A percentile compares a stretch with the other conserved stretches of the same genome.
These are phyloP conservation scores for Burhinus oedicnemus DNA, from an alignment of 2,113 vertebrate species.

Conservation along the genomic window DNA sequence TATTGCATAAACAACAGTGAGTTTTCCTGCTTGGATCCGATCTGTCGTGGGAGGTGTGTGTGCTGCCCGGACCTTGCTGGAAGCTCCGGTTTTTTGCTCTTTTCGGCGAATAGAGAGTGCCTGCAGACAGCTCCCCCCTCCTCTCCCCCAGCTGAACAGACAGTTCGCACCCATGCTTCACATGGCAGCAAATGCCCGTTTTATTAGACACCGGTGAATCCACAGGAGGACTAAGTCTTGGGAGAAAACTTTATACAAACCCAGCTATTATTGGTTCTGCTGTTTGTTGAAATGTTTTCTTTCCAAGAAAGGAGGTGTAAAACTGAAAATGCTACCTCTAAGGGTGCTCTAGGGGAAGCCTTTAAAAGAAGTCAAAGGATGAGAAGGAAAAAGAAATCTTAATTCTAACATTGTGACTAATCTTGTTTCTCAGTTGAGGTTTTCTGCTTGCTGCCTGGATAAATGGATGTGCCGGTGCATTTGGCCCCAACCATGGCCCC, in stretches of 20 bases:
- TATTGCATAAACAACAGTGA: background rate
- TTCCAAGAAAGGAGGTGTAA: background rate
- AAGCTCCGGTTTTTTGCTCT: background rate
- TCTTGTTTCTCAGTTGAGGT: background rate
- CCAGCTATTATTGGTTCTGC: background rate
- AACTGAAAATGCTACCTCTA: background rate
- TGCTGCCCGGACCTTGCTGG: background rate
- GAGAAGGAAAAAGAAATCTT: background rate
- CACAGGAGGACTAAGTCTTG: background rate
- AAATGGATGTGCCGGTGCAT: accelerated
- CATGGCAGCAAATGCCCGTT: accelerated
- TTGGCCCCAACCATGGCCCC: background rate
- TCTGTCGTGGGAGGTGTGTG: accelerated
- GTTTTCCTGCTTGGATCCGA: background rate
- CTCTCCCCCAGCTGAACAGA: background rate
- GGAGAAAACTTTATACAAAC: background rate
- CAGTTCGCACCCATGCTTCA: background rate
- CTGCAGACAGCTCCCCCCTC: background rate
- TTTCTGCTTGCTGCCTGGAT: background rate
- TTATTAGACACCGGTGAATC: background rate
- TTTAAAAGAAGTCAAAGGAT: background rate
- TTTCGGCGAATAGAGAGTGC: background rate
- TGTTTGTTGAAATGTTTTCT: background rate
- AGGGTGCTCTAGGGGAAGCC: accelerated
- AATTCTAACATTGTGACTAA: background rate